These are phyloP conservation scores for Nephrotoma guestfalica DNA, from an alignment of 2,888 invertebrate species.

Conservation along the genomic window DNA sequence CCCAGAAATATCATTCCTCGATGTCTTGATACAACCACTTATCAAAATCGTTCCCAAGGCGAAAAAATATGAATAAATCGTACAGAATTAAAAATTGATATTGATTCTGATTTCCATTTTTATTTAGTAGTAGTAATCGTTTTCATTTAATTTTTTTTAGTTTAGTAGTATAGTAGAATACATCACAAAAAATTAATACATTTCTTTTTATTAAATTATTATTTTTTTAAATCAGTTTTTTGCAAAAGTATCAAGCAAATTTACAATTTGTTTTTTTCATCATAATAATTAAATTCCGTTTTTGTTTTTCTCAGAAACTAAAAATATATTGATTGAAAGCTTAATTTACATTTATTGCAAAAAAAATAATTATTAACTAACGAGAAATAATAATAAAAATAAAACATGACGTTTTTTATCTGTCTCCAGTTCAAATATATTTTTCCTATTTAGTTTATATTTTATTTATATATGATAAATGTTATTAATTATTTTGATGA, in stretches of 20 bases:
- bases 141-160: background rate
- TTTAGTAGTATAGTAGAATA: background rate
- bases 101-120: background rate
- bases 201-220: background rate
- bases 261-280: background rate
- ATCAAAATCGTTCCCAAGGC: too few relatives aligned
- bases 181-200: background rate
- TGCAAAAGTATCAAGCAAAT: background rate
- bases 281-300: background rate
- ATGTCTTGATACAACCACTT: too few relatives aligned
- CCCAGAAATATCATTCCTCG: too few relatives aligned
- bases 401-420: background rate
- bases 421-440: background rate
- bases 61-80: too few relatives aligned
- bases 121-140: background rate
- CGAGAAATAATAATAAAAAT: background rate
- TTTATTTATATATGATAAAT: background rate
- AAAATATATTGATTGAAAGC: background rate
- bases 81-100: background rate
- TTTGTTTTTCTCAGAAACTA: background rate
- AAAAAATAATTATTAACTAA: background rate
- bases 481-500: background rate
- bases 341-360: background rate
- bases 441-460: background rate
- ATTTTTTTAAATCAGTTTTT: background rate